Base-by-base conservation (phyloP, 2,888 invertebrate genomes). In the Scaptomyza polygonia region DNA sequence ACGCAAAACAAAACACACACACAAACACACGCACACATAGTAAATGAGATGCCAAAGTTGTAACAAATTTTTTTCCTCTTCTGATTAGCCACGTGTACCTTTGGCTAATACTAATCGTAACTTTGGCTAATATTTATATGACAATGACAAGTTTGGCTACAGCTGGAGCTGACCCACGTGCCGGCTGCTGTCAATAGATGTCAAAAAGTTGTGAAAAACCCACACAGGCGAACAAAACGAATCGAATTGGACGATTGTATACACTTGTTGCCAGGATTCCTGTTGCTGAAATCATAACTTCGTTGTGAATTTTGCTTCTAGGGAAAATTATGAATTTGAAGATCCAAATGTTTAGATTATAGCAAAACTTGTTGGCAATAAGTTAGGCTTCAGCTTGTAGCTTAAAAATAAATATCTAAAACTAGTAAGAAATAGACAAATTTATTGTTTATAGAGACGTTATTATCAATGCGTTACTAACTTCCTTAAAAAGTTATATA, bases 121-220 rank as follows among this genome's bases (percentile, higher is more conserved):
- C 18, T 29, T 45, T 29, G 42, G 18, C 32, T 25, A 39, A 36
- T 67, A 47, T 57, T 57, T 72, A 51, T 51, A 56, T 21, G 51
- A 18, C 42, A 29, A 14, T 27, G 18, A 34, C 29, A 25, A n/a
- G 7, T 14, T 27, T 5, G 43, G n/a, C 25, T 12, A 11, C 14
- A 29, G 52, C 18, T 29, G 27, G 14, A 40, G 29, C 42, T 14
- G 11, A 30, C n/a, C 12, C 29, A 12, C 21, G n/a, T 39, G 42
- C 25, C 2, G 16, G 14, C 30, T 11, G 36, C 58, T 58, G 66
- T 66, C 54, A 21, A 61, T 48, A 51, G 16, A 39, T 56, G 68
- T 66, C 62, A 52, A 58, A 55, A 55, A 64, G 47, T 63, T 47
- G 47, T 48, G 27, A 49, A 29, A 51, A 9, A 12, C 36, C 43